Base-by-base conservation (phyloP, 2,113 vertebrate genomes). In the Prunella fulvescens region DNA sequence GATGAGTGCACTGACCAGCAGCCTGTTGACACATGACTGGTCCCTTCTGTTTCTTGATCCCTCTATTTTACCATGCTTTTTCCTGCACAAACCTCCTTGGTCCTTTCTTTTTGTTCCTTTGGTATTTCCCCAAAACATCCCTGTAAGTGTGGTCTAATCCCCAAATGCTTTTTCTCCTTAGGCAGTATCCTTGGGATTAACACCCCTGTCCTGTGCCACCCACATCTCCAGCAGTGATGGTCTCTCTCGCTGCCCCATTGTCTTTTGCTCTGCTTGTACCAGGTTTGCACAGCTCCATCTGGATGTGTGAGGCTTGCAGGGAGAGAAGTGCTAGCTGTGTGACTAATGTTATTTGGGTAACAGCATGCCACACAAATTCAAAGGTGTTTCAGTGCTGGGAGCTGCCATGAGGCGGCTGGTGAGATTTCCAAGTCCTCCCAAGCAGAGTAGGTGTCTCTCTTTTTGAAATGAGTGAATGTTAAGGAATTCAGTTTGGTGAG, bases 1-100 rank as follows among this genome's bases (percentile, higher is more conserved):
- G 56, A 70, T 0, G 0, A 71, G 11, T 42, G 6, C 2, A 6
- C 47, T 0, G 1, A 25, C 45, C 48, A 73, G 22, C 44, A 48
- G 7, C 19, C 45, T 64, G 6, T 35, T 81, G 40, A 44, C 14
- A 51, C 1, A 1, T 0, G 0, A 22, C 14, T 47, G 29, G 7
- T 56, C 19, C 22, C 9, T 57, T 90, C 56, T 87, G 29, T 61
- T 18, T 7, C 26, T 7, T 54, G 42, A 33, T 28, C 15, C 33
- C 8, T 71, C 35, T 65, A 4, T 84, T 83, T 81, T 64, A 56
- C 13, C 25, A 9, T 28, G 24, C 13, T 39, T 81, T 81, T 83
- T 33, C 9, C n/a, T 81, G 7, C 17, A 23, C 39, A 64, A 80
- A 56, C 11, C 19, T 37, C 9, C 13, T 70, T 70, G 7, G 5